Evolutionary conservation across 2,888 invertebrate genomes (phyloP), one percentile per base, ranked within the genome.

Genomic region (Polietes domitor): DNA sequence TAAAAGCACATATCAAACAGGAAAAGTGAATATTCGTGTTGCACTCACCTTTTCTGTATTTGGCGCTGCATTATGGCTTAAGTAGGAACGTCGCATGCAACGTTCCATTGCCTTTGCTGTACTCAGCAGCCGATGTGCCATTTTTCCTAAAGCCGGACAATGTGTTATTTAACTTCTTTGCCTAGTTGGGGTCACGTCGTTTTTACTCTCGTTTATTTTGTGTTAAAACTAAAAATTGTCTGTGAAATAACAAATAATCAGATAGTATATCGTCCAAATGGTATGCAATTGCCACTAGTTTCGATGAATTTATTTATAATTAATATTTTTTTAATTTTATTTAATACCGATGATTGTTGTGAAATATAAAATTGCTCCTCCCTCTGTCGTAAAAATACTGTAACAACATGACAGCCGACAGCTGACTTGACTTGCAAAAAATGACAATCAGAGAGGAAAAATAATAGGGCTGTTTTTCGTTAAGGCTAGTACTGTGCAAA

Each of bases 51-150:
- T 93, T 89, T 92, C 73, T 32, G 12, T 90, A 86, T 89, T 89
- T 87, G 92, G 91, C 71, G 92, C 85, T 12, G 65, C 41, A 37
- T 37, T 68, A 65, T 92, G 92, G 55, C 92, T 91, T 81, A 91
- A 90, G 71, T 93, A 92, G 53, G 88, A 89, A 43, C 89, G 88
- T 24, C 88, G 88, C 43, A 91, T 79, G 55, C 88, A 87, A 89
- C 92, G 93, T 89, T 94, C 94, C 87, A 95, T 91, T 87, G 93
- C 93, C 87, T 92, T 93, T 63, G 94, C 94, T 77, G 94, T 93
- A 85, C 92, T 93, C 80, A 95, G 90, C 86, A 95, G 91, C 89
- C 95, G 93, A 89, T 94, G 93, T 86, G 95, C 95, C 95, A 95
- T 95, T 41, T 26, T 73, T 68, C 24, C 24, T 4, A 1, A 37